These are phyloP conservation scores for Parthenolecanium corni DNA, from an alignment of 2,888 invertebrate species.

Conservation along the genomic window DNA sequence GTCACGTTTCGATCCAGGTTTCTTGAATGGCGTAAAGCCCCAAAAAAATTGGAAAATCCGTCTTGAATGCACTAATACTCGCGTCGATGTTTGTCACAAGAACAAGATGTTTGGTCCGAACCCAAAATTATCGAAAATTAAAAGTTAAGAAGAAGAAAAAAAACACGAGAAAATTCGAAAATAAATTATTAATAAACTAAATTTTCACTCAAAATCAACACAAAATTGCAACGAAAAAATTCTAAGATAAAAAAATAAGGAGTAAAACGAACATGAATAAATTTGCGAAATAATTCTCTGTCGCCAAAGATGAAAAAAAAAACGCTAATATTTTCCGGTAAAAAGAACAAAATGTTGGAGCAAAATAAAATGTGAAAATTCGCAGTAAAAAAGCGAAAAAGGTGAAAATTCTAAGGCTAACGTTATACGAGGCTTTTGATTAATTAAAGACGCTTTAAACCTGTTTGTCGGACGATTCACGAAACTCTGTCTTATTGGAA, in stretches of 20 bases:
- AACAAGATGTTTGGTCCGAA: neutral
- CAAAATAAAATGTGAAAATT: too few species aligned
- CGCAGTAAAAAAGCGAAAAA: neutral
- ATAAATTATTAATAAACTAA: neutral
- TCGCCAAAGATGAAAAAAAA: neutral
- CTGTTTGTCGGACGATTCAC: constrained; percentile 24
- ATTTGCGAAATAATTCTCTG: neutral
- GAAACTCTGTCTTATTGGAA: constrained; percentile 24
- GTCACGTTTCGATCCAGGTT: constrained; percentile 27
- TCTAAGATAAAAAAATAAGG: neutral
- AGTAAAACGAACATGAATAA: neutral
- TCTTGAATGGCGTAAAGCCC: constrained; percentile 21
- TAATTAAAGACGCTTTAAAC: constrained; percentile 8
- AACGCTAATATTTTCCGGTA: too few species aligned
- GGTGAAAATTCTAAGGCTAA: too few species aligned
- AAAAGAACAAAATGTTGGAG: too few species aligned
- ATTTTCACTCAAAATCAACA: neutral
- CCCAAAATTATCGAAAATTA: constrained; percentile 2
- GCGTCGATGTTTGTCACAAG: neutral
- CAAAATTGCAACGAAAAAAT: neutral
- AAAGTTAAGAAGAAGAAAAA: neutral
- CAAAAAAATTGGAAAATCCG: constrained; percentile 24
- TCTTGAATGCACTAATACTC: constrained; percentile 2
- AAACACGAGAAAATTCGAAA: neutral
- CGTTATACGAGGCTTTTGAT: neutral